Evolutionary conservation across 2,888 invertebrate species (phyloP), one percentile per base, ranked within the genome.

Genomic region (Dastarcus helophoroides): DNA sequence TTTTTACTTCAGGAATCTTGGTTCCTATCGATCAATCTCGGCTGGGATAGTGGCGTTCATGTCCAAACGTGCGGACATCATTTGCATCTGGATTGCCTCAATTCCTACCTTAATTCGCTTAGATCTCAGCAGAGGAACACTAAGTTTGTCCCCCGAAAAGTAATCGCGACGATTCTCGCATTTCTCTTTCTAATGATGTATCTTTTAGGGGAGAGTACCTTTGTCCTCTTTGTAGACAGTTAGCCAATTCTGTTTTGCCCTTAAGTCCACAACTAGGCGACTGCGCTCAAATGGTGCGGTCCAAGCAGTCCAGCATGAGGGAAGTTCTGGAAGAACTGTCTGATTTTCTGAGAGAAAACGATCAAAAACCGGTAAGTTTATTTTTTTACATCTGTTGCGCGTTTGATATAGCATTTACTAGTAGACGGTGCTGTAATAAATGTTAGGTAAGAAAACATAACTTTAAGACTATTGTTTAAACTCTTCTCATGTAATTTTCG

Each of bases 11-110:
- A 76, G 74, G 72, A 76, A 49, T 83, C 83, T 2, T 86, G 83
- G 84, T 69, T 82, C 51, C 58, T 81, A 21, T 76, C 80, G 2
- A 73, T 86, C 35, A 83, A 81, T 55, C 71, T 81, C 47, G 85
- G 86, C 3, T 86, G 84, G 77, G 85, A 86, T 60, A 86, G 88
- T 40, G 94, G 94, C 31, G 86, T 94, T 30, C 83, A 88, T 61
- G 85, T 90, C 30, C 85, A 86, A 62, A 88, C 94, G 2, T 97
- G 97, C 66, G 95, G 97, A 0, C 98, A 98, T 65, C 89, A 91
- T 63, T 73, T 97, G 35, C 97, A 98, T 65, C 71, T 94, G 49
- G 84, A 86, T 56, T 98, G 98, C 61, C 77, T 93, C 51, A 80
- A 82, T 55, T 79, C 89, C 0, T 98, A 97, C 66, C 69, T 93